Conservation (phyloP, 2,888 invertebrate species). For the Drosophila testacea region DNA sequence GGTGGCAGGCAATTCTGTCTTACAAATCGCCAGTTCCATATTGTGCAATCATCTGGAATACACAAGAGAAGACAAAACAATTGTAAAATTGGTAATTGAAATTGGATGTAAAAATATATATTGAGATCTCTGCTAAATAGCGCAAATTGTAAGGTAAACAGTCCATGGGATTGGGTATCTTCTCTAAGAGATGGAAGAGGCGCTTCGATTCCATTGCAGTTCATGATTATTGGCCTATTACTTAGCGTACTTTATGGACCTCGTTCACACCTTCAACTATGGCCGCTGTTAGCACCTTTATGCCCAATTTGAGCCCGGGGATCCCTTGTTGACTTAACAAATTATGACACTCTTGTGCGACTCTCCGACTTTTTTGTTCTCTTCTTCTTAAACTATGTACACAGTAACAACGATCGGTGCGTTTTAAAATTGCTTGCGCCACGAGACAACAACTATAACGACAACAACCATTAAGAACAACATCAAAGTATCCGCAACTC, state of each 20-base stretch:
- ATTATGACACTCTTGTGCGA: conserved; percentile 73
- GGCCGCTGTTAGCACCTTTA: conserved; percentile 65
- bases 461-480: conserved; percentile 22
- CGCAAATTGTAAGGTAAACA: not conserved
- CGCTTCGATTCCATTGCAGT: conserved; percentile 24
- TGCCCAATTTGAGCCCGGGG: conserved; percentile 64
- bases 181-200: conserved; percentile 9
- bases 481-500: conserved; percentile 64
- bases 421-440: conserved; percentile 48
- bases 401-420: conserved; percentile 39
- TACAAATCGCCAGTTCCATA: conserved; percentile 84
- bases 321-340: conserved; percentile 62
- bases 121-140: not conserved
- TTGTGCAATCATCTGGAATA: conserved; percentile 79
- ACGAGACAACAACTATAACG: conserved; percentile 49
- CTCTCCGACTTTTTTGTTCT: not conserved
- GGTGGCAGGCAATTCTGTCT: conserved; percentile 81
- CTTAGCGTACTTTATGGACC: conserved; percentile 52
- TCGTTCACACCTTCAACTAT: conserved; percentile 70
- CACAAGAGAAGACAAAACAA: conserved; percentile 18
- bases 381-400: conserved; percentile 24
- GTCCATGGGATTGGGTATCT: not conserved
- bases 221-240: conserved; percentile 55
- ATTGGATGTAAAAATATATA: too few relatives aligned
- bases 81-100: conserved; percentile 26